These are phyloP conservation scores for Ennomos erosarius DNA, from an alignment of 2,888 invertebrate genomes.

Conservation along the genomic window DNA sequence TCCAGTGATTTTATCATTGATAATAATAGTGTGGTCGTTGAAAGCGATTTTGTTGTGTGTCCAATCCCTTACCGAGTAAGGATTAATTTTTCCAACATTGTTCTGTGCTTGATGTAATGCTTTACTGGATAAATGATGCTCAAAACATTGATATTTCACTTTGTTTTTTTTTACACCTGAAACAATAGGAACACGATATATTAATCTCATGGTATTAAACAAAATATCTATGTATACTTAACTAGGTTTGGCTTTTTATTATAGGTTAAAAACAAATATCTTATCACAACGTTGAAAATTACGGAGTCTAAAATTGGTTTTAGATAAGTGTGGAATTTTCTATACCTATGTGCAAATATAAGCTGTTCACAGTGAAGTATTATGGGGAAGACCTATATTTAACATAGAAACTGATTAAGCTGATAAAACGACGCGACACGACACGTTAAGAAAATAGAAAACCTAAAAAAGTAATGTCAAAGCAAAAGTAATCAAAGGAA, in stretches of 20 bases:
- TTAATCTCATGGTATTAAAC: background rate
- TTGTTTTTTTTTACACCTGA: background rate
- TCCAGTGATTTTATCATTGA: background rate
- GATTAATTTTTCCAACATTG: background rate
- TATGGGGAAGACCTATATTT: too few relatives aligned
- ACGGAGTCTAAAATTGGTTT: too few relatives aligned
- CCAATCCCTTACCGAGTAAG: too few relatives aligned
- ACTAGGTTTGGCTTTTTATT: too few relatives aligned
- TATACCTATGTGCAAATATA: too few relatives aligned
- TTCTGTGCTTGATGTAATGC: background rate
- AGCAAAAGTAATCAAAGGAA: background rate
- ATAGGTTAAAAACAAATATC: too few relatives aligned
- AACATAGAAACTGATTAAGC: too few relatives aligned
- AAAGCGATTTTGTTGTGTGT: background rate
- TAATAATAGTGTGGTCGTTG: background rate
- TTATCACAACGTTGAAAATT: too few relatives aligned
- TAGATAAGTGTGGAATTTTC: too few relatives aligned
- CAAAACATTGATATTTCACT: background rate
- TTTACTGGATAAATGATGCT: background rate
- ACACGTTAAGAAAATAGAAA: constrained; percentile 1
- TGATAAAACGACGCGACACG: too few relatives aligned
- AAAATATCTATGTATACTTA: too few relatives aligned
- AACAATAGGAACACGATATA: background rate
- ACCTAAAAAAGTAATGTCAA: background rate
- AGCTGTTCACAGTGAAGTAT: too few relatives aligned